These are phyloP conservation scores for Drosophila fuyamai DNA, from an alignment of 1,140 invertebrate species.

Conservation along the genomic window DNA sequence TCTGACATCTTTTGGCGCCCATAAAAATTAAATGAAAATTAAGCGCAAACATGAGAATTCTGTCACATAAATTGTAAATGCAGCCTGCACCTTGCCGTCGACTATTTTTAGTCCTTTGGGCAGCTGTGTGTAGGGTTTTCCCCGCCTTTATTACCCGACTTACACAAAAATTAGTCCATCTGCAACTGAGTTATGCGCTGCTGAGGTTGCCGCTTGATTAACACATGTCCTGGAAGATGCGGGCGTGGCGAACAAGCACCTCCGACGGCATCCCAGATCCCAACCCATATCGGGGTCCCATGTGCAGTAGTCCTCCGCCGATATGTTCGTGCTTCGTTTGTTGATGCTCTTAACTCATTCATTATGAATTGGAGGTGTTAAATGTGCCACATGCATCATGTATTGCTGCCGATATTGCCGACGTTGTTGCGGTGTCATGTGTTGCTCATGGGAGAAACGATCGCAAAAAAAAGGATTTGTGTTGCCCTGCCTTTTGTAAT, in stretches of 20 bases:
- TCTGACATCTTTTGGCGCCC: conserved; percentile 62
- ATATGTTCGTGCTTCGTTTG: conserved; percentile 75
- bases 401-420: conserved; percentile 20
- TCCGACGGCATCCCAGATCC: conserved; percentile 12
- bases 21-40: conserved; percentile 83
- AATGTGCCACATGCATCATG: conserved; percentile 62
- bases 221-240: conserved; percentile 78
- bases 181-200: conserved; percentile 63
- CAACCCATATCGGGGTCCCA: not conserved
- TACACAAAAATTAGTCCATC: conserved; percentile 58
- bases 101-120: conserved; percentile 74
- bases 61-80: conserved; percentile 74
- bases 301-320: conserved; percentile 38
- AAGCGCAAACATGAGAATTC: conserved; percentile 80
- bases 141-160: conserved; percentile 8
- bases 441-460: not conserved
- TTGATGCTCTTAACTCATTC: conserved; percentile 83
- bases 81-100: conserved; percentile 53
- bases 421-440: conserved; percentile 4
- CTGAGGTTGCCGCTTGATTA: conserved; percentile 74
- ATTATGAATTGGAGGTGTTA: conserved; percentile 81
- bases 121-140: conserved; percentile 40
- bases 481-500: not conserved
- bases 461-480: not conserved
- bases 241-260: conserved; percentile 57